Base-by-base conservation (phyloP, 2,888 invertebrate genomes). In the Lithophane socia region DNA sequence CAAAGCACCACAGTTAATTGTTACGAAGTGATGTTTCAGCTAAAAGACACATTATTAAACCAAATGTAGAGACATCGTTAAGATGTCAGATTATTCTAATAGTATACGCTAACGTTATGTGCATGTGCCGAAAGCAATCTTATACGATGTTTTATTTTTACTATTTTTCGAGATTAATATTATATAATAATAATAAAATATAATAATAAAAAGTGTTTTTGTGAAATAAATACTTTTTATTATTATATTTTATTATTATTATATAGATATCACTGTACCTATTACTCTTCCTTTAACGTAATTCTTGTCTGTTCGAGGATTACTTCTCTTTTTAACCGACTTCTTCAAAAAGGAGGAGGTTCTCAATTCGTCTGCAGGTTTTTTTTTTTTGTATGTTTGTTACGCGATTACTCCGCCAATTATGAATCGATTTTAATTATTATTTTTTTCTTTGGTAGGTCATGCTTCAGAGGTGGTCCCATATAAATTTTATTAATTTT, bases 11-110 rank as follows among this genome's bases (percentile, higher is more conserved):
- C n/a, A 42, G n/a, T 70, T 52, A 29, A 49, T 64, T 52, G 3
- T 52, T n/a, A 37, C 29, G 29, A 56, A 63, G 47, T 54, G 24
- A 72, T 71, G 21, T 37, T 66, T 70, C 60, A 44, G 52, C 24
- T 70, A 61, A 68, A 68, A 77, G 4, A 56, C 47, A n/a, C 16
- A 18, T 12, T 29, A 24, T 21, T n/a, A 52, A n/a, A 29, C 69
- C 52, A 54, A 77, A 76, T 54, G 37, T 70, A 47, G 60, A 69
- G 52, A 77, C 54, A 37, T 79, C 21, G 54, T 37, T 54, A 37
- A 54, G 61, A 77, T 54, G 52, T 7, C 47, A 69, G 54, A 79
- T 79, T 37, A 54, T 78, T 61, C 16, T 47, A 44, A 24, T 77
- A 66, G 37, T 54, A 29, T 52, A 54, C 0, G n/a, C 44, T 54